Base-by-base conservation (phyloP, 2,113 vertebrate species). In the Pygoscelis antarcticus region DNA sequence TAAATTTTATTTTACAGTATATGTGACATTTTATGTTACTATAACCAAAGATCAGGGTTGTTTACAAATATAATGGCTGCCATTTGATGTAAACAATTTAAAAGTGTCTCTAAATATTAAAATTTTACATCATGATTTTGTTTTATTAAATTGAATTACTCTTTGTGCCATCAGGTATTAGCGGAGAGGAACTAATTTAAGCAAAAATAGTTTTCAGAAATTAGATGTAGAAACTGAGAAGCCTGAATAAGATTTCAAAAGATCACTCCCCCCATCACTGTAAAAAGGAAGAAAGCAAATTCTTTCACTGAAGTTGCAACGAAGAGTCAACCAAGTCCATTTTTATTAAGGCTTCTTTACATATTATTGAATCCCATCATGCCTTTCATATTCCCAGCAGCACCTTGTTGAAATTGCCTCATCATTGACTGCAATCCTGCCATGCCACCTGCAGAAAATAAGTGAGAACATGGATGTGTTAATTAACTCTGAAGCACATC, bases 291-390 rank as follows among this genome's bases (percentile, higher is more conserved):
- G 96, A 96, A 98, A 97, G 89, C 87, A 93, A 98, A 96, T 92
- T 91, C 87, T 74, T 96, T 97, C 83, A 96, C 82, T 96, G 97
- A 98, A 97, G 85, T 97, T 93, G 96, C 96, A 97, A 97, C 52
- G 88, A 96, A 97, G 83, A 93, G 83, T 97, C 95, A 98, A 93
- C 90, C 88, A 97, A 96, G 95, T 98, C 97, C 97, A 93, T 97
- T 98, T 98, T 90, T 96, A 96, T 97, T 98, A 99, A 98, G 98
- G 98, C 94, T 97, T 88, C 97, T 99, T 99, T 98, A 99, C 99
- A 99, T 99, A 96, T 99, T 99, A 98, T 99, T 99, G 97, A 99
- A 99, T 98, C 99, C 99, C 99, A 99, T 99, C 99, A 99, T 99
- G 98, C 99, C 99, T 98, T 99, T 99, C 99, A 99, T 99, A 97